Base-by-base conservation (phyloP, 2,888 invertebrate species). In the Apoda limacodes region DNA sequence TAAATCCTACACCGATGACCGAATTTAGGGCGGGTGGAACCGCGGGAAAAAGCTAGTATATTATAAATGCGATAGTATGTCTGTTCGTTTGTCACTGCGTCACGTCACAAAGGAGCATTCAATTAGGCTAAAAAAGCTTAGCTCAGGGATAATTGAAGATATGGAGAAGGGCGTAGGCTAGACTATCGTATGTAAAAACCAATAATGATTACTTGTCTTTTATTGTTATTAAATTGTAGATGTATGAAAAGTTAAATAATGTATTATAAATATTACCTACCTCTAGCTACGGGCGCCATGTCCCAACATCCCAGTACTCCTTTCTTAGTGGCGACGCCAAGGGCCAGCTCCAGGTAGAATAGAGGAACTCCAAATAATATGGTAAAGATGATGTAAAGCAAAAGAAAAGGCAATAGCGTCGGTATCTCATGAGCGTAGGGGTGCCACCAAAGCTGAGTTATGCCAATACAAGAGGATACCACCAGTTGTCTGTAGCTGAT, bases 291-390 rank as follows among this genome's bases (percentile, higher is more conserved):
- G 2, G 81, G 81, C 10, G 71, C 58, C 28, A 80, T 35, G 37
- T 81, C 72, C 81, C 81, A 82, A 30, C 76, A 69, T 13, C 58
- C 64, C 3, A 82, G 30, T 2, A 74, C 66, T 1, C 75, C 64
- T 34, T 75, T 75, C 51, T 59, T 74, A 1, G 80, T 71, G 2
- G 69, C 63, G 2, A 66, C 66, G 0, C 78, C 81, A 11, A 82
- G 27, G 0, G 76, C 70, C 1, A 78, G 46, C 31, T 81, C 78
- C 40, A 81, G 39, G 22, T 78, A 78, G 22, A 78, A 64, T 42
- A 75, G 38, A 0, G 81, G 81, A 35, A 69, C 80, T 0, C 65
- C 78, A 12, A 81, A 40, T 1, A 72, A 10, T 5, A 75, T 37
- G 20, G 75, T 81, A 45, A 71, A 70, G 10, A 76, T 34, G 15